phyloP scores from a whole-genome alignment of 2,113 vertebrate genomes.

The Cololabis saira region DNA sequence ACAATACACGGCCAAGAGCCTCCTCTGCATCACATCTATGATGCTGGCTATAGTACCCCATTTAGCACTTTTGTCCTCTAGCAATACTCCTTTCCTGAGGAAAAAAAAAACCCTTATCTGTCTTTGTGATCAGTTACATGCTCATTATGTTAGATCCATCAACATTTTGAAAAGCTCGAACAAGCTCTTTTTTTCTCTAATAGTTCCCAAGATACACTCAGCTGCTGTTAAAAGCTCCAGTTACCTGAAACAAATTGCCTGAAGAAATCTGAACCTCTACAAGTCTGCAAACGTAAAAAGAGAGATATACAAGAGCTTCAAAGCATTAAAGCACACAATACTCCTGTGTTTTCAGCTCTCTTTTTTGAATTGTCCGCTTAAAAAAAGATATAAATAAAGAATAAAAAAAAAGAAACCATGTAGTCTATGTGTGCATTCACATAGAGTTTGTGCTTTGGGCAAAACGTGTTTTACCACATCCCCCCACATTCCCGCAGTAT shows the following conservation, averaged over 20 bases:
- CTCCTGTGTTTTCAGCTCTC: conserved; percentile 77
- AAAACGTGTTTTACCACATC: conserved; percentile 76
- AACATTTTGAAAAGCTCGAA: conserved; percentile 81
- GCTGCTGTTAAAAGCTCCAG: conserved; percentile 81
- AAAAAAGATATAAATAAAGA: conserved; percentile 76
- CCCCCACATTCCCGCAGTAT: conserved; percentile 71
- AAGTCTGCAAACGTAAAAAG: conserved; percentile 75
- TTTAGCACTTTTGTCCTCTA: conserved; percentile 36
- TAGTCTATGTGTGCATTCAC: conserved; percentile 78
- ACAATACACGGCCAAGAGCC: conserved; percentile 63
- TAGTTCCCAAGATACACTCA: conserved; percentile 82
- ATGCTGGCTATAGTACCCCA: conserved; percentile 50
- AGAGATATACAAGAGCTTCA: conserved; percentile 74
- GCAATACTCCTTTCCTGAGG: conserved; percentile 38
- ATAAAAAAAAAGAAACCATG: conserved; percentile 75
- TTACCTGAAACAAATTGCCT: conserved; percentile 88
- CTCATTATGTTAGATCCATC: conserved; percentile 80
- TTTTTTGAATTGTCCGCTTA: conserved; percentile 79
- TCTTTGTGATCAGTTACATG: conserved; percentile 81
- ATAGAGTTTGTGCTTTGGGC: conserved; percentile 81
- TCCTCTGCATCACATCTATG: conserved; percentile 64
- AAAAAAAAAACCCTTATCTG: conserved; percentile 64
- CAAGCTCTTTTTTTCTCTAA: conserved; percentile 69
- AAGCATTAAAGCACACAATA: conserved; percentile 79
- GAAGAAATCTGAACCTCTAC: conserved; percentile 79